phyloP scores from a whole-genome alignment of 2,888 invertebrate species.

The Tanypteryx hageni region DNA sequence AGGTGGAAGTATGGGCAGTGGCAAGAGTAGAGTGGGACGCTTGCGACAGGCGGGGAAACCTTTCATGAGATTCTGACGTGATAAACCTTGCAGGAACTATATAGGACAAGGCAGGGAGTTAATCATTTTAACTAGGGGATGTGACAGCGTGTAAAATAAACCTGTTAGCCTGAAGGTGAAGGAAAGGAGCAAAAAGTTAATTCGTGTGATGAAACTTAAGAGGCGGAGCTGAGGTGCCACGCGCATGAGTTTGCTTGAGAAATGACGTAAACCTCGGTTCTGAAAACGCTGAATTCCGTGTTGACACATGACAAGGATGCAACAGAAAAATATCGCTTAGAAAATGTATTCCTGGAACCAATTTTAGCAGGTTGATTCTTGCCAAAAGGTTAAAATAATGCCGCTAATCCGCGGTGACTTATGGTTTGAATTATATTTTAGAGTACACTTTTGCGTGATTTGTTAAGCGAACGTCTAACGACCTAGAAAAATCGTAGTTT shows the following conservation, averaged over 20 bases:
- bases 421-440: too few relatives aligned
- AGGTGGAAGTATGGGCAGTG: constrained; percentile 2
- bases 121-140: constrained; percentile 54
- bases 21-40: not conserved
- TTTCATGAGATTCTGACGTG: constrained; percentile 37
- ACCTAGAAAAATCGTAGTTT: too few relatives aligned
- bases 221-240: not conserved
- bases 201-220: not conserved
- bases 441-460: too few relatives aligned
- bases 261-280: too few relatives aligned
- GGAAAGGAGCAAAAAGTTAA: not conserved
- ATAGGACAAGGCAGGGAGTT: constrained; percentile 31
- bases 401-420: too few relatives aligned
- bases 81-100: constrained; percentile 45
- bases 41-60: not conserved
- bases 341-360: too few relatives aligned
- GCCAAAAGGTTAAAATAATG: too few relatives aligned
- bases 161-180: constrained; percentile 38
- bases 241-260: not conserved
- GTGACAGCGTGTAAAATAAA: constrained; percentile 52
- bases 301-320: too few relatives aligned
- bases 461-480: too few relatives aligned
- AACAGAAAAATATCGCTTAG: too few relatives aligned
- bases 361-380: too few relatives aligned
- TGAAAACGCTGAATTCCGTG: too few relatives aligned